A percentile compares a stretch with the other conserved stretches of the same genome.
These are phyloP conservation scores for Planococcus citri DNA, from an alignment of 1,140 invertebrate species.

Conservation along the genomic window DNA sequence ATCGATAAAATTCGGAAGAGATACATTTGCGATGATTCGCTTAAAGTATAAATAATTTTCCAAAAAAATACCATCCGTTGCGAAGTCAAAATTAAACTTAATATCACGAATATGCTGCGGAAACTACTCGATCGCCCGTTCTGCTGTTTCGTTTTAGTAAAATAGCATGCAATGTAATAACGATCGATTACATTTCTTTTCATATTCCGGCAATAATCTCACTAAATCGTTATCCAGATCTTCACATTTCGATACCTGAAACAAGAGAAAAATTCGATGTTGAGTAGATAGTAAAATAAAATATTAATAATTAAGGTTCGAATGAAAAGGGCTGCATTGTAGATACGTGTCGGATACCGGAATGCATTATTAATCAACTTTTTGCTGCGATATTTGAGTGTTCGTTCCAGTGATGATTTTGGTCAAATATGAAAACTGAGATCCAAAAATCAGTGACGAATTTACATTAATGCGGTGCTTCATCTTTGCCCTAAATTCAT, in stretches of 20 bases:
- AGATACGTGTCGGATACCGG: neutral
- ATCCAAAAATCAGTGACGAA: too few species aligned
- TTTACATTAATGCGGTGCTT: too few species aligned
- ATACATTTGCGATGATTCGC: too few species aligned
- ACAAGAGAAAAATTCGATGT: neutral
- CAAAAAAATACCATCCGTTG: too few species aligned
- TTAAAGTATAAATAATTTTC: too few species aligned
- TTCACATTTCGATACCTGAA: slow-evolving; percentile 72
- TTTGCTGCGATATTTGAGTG: neutral
- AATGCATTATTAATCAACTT: neutral
- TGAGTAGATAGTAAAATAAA: neutral
- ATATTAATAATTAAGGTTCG: too few species aligned
- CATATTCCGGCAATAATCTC: slow-evolving; percentile 90
- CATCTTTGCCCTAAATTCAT: too few species aligned
- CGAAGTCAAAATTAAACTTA: too few species aligned
- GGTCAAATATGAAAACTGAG: too few species aligned
- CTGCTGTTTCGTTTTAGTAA: slow-evolving; percentile 48
- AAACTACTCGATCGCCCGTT: neutral
- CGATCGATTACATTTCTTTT: slow-evolving; percentile 70
- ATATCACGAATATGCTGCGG: neutral
- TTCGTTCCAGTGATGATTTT: too few species aligned
- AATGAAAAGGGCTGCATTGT: neutral
- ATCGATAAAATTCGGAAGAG: too few species aligned
- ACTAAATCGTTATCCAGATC: slow-evolving; percentile 98
- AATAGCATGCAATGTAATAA: slow-evolving; percentile 89